Conservation (phyloP, 2,888 invertebrate genomes). For the Apodemia mormo region DNA sequence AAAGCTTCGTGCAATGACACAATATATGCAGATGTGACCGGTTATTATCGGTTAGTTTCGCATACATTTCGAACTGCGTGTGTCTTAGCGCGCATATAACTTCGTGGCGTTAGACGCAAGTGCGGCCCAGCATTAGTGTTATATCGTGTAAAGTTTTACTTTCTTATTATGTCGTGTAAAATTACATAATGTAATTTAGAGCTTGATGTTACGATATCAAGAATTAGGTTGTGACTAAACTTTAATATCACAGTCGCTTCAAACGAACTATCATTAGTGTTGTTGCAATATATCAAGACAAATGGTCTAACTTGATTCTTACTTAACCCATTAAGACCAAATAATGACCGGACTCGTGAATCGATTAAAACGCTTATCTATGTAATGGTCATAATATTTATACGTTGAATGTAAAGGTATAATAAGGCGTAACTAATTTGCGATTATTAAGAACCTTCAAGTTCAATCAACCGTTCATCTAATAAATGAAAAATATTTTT, state of each 20-base stretch:
- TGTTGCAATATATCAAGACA: not conserved
- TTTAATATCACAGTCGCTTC: not conserved
- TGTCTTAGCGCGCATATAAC: too few species aligned
- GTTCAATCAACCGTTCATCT: not conserved
- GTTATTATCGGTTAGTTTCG: too few species aligned
- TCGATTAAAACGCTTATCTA: not conserved
- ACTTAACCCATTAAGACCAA: not conserved
- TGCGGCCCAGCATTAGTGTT: too few species aligned
- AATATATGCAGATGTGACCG: too few species aligned
- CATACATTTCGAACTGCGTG: too few species aligned
- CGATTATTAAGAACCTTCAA: not conserved
- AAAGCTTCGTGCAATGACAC: too few species aligned
- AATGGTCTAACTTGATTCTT: not conserved
- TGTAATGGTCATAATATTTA: not conserved
- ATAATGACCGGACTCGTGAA: not conserved
- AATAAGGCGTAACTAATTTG: not conserved
- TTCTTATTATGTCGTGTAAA: not conserved
- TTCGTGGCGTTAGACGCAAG: too few species aligned
- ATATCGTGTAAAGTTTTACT: too few species aligned
- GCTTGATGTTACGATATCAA: not conserved
- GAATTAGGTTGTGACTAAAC: slow-evolving; percentile 2
- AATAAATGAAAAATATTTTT: too few species aligned
- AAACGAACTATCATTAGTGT: not conserved
- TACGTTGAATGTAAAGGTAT: not conserved
- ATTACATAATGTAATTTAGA: not conserved